Evolutionary conservation across 2,113 vertebrate species (phyloP).

Genomic region (Syngnathus scovelli): DNA sequence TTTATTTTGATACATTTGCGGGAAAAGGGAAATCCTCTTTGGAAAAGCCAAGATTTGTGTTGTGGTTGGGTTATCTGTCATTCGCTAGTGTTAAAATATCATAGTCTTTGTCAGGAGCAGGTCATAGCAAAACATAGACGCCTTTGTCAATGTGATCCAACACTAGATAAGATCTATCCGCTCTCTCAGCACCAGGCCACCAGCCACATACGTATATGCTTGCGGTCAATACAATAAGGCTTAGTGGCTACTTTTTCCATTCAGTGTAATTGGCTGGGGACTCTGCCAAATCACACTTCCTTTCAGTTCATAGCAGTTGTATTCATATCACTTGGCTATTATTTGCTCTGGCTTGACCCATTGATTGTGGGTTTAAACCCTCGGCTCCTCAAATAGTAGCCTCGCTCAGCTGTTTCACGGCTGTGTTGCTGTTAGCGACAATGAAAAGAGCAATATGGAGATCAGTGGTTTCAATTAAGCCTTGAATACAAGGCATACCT

Average conservation of each 20-base stretch:
- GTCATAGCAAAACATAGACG: conserved; percentile 34
- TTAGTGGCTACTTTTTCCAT: conserved; percentile 59
- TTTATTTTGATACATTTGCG: conserved; percentile 12
- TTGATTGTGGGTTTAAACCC: conserved; percentile 60
- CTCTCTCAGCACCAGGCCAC: conserved; percentile 47
- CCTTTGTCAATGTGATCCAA: conserved; percentile 53
- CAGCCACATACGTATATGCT: conserved; percentile 33
- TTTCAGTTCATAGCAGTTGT: conserved; percentile 66
- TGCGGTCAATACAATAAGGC: conserved; percentile 63
- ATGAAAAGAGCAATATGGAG: conserved; percentile 70
- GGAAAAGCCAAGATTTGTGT: conserved; percentile 8
- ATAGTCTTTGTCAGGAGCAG: conserved; percentile 27
- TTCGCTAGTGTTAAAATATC: conserved; percentile 26
- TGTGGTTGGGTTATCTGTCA: conserved; percentile 26
- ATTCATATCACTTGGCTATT: conserved; percentile 70
- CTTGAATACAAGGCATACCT: conserved; percentile 44
- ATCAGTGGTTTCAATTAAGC: conserved; percentile 62
- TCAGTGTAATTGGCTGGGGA: conserved; percentile 61
- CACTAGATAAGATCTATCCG: conserved; percentile 58
- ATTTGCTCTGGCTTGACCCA: conserved; percentile 66
- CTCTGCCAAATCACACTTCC: conserved; percentile 57
- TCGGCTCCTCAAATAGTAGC: conserved; percentile 63
- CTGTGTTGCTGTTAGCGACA: conserved; percentile 63
- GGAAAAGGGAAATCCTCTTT: conserved; percentile 20
- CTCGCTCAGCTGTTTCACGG: conserved; percentile 64